Base-by-base conservation (phyloP, 92 coral and sea anemone species). In the Montipora capitata region DNA sequence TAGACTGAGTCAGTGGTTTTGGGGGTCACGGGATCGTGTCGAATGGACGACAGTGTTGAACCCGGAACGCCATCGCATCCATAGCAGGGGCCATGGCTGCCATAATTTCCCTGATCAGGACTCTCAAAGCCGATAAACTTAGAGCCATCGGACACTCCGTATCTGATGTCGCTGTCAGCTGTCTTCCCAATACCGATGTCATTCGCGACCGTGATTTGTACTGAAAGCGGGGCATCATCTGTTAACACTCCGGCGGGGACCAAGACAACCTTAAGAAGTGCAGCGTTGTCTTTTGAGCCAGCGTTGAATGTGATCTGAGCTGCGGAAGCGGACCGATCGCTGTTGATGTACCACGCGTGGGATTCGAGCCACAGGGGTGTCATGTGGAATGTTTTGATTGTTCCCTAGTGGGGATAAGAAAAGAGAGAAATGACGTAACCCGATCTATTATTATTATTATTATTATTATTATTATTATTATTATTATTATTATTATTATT, bases 231-330 rank as follows among this genome's bases (percentile, higher is more conserved):
- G 4, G 76, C 43, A 7, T 35, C 16, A 58, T 71, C 67, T 17
- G 45, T 42, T 12, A 82, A 7, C 2, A 54, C 35, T 41, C 92
- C 92, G 8, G 88, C 74, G 38, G 74, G 11, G 44, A 89, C n/a
- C 44, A 89, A 74, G 1, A 73, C 85, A 41, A 87, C 64, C 45
- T 59, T 83, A 7, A 89, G 64, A 18, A 89, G 88, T 2, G 65
- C 85, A 44, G 89, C 89, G 48, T 83, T 2, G 0, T 35, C 75
- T 3, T 39, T 75, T 83, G 81, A 40, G 63, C 92, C 85, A 61
- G 85, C 85, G 76, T 83, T 89, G 73, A 84, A 89, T 7, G 88
- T 89, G 78, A 89, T 85, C 48, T 83, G 92, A 18, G 62, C 44
- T 40, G 83, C 83, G 76, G 85, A 48, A 38, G 77, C 16, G 3